Evolutionary conservation across 64 coral and sea anemone genomes (phyloP).

Genomic region (Pocillopora damicornis): DNA sequence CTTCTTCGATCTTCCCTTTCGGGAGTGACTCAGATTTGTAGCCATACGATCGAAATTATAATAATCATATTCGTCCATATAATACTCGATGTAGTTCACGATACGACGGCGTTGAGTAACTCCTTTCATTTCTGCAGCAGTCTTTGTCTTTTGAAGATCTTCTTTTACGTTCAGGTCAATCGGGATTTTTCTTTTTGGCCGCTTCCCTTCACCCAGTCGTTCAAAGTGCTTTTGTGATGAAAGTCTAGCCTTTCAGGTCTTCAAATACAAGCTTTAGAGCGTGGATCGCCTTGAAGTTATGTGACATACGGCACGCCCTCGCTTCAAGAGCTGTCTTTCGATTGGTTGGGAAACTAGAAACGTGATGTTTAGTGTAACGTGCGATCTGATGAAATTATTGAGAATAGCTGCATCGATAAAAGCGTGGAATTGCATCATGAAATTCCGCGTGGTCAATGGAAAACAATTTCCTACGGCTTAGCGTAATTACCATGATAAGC

Average conservation of each 20-base stretch:
- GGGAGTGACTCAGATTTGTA: constrained; percentile 42
- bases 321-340: neutral
- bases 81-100: constrained; percentile 50
- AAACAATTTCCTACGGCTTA: neutral
- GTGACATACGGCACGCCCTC: neutral
- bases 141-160: neutral
- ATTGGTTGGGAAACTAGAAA: constrained; percentile 10
- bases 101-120: constrained; percentile 47
- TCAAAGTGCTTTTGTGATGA: neutral
- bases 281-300: constrained; percentile 24
- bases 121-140: constrained; percentile 61
- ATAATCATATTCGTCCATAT: constrained; percentile 87
- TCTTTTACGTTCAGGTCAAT: neutral
- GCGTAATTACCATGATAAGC: neutral
- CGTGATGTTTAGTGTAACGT: neutral
- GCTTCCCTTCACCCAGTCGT: neutral
- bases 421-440: constrained; percentile 4
- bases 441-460: neutral
- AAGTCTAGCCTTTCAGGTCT: neutral
- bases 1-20: constrained; percentile 82
- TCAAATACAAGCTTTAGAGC: neutral
- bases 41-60: constrained; percentile 63
- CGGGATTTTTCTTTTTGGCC: neutral
- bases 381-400: neutral
- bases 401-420: neutral